A percentile compares a stretch with the other conserved stretches of the same genome.
phyloP scores from a whole-genome alignment of 1,140 invertebrate genomes.

The Pseudoatta argentina region DNA sequence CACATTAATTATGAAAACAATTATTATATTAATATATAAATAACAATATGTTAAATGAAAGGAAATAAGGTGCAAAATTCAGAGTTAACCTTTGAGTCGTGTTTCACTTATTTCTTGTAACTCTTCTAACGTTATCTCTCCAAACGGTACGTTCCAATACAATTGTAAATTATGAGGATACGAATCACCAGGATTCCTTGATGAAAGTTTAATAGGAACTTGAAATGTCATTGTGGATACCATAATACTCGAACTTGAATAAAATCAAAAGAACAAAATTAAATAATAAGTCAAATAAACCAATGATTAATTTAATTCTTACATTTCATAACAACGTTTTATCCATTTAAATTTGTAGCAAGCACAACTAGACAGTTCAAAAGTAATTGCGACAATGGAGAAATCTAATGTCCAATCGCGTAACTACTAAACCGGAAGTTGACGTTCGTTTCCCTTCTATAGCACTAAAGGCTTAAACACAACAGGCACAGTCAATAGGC shows the following conservation, averaged over 20 bases:
- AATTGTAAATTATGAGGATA: conserved; percentile 50
- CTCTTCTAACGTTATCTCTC: not conserved
- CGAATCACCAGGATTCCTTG: not conserved
- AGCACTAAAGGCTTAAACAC: too few relatives aligned
- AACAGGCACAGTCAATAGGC: too few relatives aligned
- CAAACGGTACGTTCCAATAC: conserved; percentile 10
- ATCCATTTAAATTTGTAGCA: conserved; percentile 14
- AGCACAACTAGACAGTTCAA: not conserved
- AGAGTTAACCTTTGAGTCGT: conserved; percentile 52
- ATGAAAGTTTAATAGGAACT: not conserved
- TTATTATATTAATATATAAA: not conserved
- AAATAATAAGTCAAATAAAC: not conserved
- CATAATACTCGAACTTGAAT: not conserved
- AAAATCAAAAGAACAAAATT: not conserved
- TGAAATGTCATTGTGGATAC: not conserved
- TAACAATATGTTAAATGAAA: not conserved
- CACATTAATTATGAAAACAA: not conserved
- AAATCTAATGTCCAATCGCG: not conserved
- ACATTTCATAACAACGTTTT: not conserved
- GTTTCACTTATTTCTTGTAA: conserved; percentile 30
- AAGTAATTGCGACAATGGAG: not conserved
- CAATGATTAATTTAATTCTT: not conserved
- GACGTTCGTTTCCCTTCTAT: not conserved
- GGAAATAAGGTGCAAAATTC: not conserved
- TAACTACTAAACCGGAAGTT: not conserved